Percentiles rank a stretch among this genome's conserved stretches.
Conservation (phyloP, 1,140 invertebrate species). For the Aethina tumida region DNA sequence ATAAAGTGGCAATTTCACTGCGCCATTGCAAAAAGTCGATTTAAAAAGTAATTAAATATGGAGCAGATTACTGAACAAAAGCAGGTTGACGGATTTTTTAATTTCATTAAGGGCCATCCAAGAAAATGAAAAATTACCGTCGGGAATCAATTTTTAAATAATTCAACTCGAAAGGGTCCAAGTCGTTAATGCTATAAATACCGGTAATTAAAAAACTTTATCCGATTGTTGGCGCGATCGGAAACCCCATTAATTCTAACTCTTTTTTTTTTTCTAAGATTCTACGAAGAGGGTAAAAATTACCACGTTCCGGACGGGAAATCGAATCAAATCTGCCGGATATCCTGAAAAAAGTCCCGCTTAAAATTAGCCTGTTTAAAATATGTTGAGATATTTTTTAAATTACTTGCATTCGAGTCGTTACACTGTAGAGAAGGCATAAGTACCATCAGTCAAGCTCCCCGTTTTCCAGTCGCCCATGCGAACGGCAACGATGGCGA, state of each 20-base stretch:
- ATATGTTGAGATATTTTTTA: too few relatives aligned
- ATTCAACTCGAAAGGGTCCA: constrained; percentile 15
- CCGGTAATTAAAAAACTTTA: constrained; percentile 24
- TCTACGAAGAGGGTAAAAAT: too few relatives aligned
- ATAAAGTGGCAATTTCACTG: constrained; percentile 13
- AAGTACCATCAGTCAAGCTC: too few relatives aligned
- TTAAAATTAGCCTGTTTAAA: too few relatives aligned
- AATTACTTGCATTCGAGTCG: too few relatives aligned
- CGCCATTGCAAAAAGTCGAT: constrained; percentile 17
- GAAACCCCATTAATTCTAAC: constrained; percentile 9
- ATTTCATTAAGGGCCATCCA: constrained; percentile 16
- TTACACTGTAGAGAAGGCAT: too few relatives aligned
- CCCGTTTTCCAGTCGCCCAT: too few relatives aligned
- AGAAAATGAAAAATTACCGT: constrained; percentile 16
- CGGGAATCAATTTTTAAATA: constrained; percentile 18
- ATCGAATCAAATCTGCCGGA: too few relatives aligned
- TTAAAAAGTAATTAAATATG: constrained; percentile 24
- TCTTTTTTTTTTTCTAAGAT: too few relatives aligned
- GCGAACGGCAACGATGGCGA: too few relatives aligned
- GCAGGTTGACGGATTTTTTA: constrained; percentile 18
- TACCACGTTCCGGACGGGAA: too few relatives aligned
- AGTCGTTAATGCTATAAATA: constrained; percentile 12
- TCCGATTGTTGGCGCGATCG: constrained; percentile 15
- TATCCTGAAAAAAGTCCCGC: too few relatives aligned
- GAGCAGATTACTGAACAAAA: constrained; percentile 17